phyloP scores from a whole-genome alignment of 2,888 invertebrate species.

The Phorcus lineatus region DNA sequence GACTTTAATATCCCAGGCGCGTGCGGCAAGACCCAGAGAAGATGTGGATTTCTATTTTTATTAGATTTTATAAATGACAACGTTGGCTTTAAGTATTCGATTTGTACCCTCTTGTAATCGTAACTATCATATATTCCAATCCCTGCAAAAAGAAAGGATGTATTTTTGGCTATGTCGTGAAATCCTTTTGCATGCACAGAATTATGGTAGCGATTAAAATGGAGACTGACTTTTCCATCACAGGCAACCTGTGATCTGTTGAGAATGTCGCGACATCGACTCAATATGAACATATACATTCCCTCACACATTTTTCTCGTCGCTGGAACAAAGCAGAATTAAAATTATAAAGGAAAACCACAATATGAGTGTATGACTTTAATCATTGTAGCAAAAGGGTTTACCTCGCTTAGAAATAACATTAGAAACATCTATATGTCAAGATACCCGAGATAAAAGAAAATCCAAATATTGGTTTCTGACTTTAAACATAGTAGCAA shows the following conservation, averaged over 20 bases:
- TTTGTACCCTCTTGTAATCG: neutral
- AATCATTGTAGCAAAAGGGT: too few relatives aligned
- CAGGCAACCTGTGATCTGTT: neutral
- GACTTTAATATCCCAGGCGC: conserved; percentile 41
- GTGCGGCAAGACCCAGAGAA: conserved; percentile 37
- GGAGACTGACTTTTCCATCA: neutral
- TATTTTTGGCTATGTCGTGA: too few relatives aligned
- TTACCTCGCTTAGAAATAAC: too few relatives aligned
- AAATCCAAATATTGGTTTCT: too few relatives aligned
- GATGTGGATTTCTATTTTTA: conserved; percentile 8
- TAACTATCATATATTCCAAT: conserved; percentile 37
- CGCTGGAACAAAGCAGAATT: neutral
- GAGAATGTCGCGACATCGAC: conserved; percentile 25
- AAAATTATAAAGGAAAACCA: too few relatives aligned
- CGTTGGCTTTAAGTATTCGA: neutral
- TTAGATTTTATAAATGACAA: neutral
- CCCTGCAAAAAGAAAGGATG: conserved; percentile 30
- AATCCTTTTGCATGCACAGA: neutral
- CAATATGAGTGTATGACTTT: too few relatives aligned
- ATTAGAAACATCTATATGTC: too few relatives aligned
- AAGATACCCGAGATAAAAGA: too few relatives aligned
- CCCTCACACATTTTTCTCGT: conserved; percentile 6
- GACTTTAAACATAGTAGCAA: too few relatives aligned
- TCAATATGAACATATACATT: conserved; percentile 35
- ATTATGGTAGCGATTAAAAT: neutral